phyloP scores from a whole-genome alignment of 2,888 invertebrate species.

The Acleris holmiana region DNA sequence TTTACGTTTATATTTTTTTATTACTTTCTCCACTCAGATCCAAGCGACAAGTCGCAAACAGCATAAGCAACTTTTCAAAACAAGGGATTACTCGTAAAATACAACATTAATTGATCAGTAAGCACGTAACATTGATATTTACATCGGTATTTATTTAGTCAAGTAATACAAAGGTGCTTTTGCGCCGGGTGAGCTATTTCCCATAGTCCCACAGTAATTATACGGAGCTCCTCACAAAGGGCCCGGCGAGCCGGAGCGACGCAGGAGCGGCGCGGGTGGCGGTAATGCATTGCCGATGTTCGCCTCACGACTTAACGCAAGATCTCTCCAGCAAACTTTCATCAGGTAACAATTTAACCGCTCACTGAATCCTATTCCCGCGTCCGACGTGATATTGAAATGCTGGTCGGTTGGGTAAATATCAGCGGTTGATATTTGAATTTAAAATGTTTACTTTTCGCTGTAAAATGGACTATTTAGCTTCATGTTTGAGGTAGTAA shows the following conservation, averaged over 20 bases:
- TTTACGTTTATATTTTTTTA: too few species aligned
- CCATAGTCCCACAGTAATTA: conserved; percentile 81
- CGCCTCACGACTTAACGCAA: conserved; percentile 33
- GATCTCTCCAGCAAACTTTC: conserved; percentile 36
- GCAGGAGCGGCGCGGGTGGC: conserved; percentile 41
- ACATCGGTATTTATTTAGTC: conserved; percentile 49
- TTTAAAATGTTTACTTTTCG: background rate
- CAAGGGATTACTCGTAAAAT: background rate
- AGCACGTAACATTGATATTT: conserved; percentile 2
- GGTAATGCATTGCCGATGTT: conserved; percentile 57
- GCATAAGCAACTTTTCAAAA: background rate
- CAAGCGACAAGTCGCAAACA: background rate
- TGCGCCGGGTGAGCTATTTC: conserved; percentile 72
- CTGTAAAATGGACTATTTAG: background rate
- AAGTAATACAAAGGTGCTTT: conserved; percentile 70
- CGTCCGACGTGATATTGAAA: conserved; percentile 31
- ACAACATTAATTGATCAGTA: background rate
- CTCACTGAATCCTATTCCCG: conserved; percentile 33
- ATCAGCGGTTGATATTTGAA: background rate
- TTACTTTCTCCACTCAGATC: too few species aligned
- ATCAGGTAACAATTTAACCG: conserved; percentile 34
- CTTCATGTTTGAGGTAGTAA: background rate
- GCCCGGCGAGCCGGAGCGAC: conserved; percentile 50
- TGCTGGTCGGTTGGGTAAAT: background rate
- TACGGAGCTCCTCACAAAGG: conserved; percentile 71